phyloP scores from a whole-genome alignment of 2,113 vertebrate genomes.

The Mesembrinibis cayennensis region DNA sequence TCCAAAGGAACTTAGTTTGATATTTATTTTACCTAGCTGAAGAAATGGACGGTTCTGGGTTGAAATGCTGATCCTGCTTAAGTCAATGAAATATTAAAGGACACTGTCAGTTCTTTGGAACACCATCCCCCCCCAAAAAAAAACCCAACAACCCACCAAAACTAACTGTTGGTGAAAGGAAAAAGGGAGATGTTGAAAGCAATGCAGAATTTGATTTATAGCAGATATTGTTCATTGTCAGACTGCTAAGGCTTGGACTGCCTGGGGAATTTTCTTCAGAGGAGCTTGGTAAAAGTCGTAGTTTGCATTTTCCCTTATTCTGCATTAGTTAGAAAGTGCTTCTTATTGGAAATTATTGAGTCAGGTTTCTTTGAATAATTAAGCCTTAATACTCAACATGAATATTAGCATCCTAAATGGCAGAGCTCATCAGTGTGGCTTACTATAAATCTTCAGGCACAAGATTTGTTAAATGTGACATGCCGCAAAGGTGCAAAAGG shows the following conservation, averaged over 20 bases:
- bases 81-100: not conserved
- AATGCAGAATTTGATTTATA: not conserved
- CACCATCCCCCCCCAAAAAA: fast-evolving
- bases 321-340: not conserved
- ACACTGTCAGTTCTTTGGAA: not conserved
- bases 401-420: not conserved
- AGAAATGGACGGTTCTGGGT: not conserved
- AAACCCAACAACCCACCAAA: not conserved
- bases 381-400: not conserved
- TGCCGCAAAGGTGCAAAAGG: not conserved
- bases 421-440: not conserved
- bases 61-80: not conserved
- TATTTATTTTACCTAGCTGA: not conserved
- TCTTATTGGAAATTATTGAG: not conserved
- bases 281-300: not conserved
- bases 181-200: not conserved
- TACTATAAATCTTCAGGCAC: not conserved
- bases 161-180: not conserved
- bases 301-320: not conserved
- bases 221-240: not conserved
- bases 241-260: not conserved
- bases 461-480: not conserved
- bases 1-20: not conserved
- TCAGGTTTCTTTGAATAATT: not conserved
- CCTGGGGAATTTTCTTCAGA: not conserved